Evolutionary conservation across 2,797 vertebrate genomes (phyloP).

Genomic region (Pogoniulus pusillus): DNA sequence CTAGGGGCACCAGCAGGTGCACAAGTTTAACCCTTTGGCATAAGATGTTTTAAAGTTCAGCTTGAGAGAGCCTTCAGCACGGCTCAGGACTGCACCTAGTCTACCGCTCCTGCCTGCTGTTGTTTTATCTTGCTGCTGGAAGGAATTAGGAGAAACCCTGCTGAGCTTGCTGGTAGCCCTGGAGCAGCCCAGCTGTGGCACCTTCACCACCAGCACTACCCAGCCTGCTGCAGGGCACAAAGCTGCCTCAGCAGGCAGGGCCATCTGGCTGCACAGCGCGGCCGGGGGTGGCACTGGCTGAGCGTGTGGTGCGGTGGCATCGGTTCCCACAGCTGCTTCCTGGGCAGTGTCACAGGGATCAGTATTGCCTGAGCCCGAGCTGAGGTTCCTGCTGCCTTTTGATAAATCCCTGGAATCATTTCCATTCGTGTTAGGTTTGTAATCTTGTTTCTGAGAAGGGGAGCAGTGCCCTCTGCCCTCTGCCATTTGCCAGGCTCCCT

Average conservation of each 20-base stretch:
- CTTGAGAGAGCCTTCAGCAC: neutral
- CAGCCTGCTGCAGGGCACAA: fast-evolving
- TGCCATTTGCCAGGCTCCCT: conserved; percentile 21
- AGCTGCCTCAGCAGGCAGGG: neutral
- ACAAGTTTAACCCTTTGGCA: neutral
- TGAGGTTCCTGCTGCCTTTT: neutral
- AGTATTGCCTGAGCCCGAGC: neutral
- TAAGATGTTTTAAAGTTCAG: neutral
- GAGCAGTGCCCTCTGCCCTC: neutral
- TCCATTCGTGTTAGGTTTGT: neutral
- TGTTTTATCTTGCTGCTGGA: neutral
- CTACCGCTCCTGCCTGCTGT: neutral
- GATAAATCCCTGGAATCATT: neutral
- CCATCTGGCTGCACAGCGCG: fast-evolving
- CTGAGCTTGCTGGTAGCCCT: neutral
- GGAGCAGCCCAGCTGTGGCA: neutral
- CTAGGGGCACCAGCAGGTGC: neutral
- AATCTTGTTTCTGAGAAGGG: conserved; percentile 7
- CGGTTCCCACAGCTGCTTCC: neutral
- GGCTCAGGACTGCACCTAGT: neutral
- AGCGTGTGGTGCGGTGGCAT: fast-evolving
- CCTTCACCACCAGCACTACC: fast-evolving
- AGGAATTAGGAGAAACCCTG: neutral
- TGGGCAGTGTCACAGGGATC: neutral
- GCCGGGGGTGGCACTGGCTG: neutral